These are phyloP conservation scores for Penaeus monodon DNA, from an alignment of 2,888 invertebrate species.

Conservation along the genomic window DNA sequence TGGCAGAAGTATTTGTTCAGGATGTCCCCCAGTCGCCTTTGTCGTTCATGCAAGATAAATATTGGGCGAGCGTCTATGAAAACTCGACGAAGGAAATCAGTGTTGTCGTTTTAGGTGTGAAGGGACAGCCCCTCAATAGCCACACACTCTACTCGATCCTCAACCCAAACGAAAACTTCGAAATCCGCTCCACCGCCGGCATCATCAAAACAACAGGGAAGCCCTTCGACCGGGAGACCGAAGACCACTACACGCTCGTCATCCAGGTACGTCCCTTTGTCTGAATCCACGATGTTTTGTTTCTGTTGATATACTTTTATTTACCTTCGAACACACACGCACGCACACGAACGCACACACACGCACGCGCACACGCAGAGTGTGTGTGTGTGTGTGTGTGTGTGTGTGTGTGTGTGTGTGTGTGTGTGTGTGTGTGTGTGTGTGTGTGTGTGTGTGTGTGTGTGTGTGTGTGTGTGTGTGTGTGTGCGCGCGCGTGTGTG, in stretches of 20 bases:
- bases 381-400: conserved; percentile 8
- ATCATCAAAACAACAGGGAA: conserved; percentile 85
- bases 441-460: no score
- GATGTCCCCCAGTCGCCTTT: conserved; percentile 80
- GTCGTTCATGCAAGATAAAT: conserved; percentile 83
- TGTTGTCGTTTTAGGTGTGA: conserved; percentile 87
- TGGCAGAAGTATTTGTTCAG: conserved; percentile 79
- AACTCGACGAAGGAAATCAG: conserved; percentile 86
- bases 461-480: no score
- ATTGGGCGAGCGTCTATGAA: conserved; percentile 85
- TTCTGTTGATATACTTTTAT: background rate
- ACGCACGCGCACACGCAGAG: no score
- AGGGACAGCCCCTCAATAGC: conserved; percentile 88
- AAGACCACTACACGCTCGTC: conserved; percentile 84
- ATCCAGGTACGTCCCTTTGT: conserved; percentile 77
- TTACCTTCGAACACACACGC: background rate
- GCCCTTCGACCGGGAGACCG: conserved; percentile 87
- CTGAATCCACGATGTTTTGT: background rate
- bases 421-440: background rate
- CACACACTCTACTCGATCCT: conserved; percentile 87
- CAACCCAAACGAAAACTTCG: conserved; percentile 78
- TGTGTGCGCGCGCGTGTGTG: no score
- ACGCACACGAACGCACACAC: no score
- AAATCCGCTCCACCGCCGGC: conserved; percentile 80
- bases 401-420: background rate